Conservation (phyloP, 2,888 invertebrate genomes). For the Dynastes hyllus region DNA sequence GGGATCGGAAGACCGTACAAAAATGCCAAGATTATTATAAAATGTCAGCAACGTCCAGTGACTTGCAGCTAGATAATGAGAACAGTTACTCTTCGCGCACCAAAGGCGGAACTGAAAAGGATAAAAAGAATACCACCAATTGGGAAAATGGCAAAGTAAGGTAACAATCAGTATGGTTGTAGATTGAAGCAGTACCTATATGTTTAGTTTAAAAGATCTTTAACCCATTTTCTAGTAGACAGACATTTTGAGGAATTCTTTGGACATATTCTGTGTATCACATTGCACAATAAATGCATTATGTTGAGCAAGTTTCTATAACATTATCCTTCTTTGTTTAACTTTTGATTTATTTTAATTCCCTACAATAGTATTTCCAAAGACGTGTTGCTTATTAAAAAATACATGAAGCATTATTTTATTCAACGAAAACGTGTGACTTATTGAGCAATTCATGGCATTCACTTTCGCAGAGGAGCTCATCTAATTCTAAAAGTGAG, state of each 20-base stretch:
- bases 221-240: too few species aligned
- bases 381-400: neutral
- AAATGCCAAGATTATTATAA: conserved; percentile 29
- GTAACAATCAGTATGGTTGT: neutral
- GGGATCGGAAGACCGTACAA: neutral
- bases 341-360: neutral
- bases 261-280: too few species aligned
- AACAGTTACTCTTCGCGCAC: conserved; percentile 3
- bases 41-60: conserved; percentile 36
- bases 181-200: too few species aligned
- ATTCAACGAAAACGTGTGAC: too few species aligned
- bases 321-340: too few species aligned
- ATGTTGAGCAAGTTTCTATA: too few species aligned
- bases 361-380: too few species aligned
- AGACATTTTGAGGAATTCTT: too few species aligned
- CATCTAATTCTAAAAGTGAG: conserved; percentile 37
- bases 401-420: neutral
- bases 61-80: conserved; percentile 22
- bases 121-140: neutral
- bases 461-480: conserved; percentile 3
- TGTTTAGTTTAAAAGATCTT: too few species aligned
- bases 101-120: neutral
- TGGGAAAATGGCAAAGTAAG: conserved; percentile 19
- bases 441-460: neutral
- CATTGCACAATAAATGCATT: too few species aligned